Conservation (phyloP, 2,888 invertebrate species). For the Eristalis pertinax region DNA sequence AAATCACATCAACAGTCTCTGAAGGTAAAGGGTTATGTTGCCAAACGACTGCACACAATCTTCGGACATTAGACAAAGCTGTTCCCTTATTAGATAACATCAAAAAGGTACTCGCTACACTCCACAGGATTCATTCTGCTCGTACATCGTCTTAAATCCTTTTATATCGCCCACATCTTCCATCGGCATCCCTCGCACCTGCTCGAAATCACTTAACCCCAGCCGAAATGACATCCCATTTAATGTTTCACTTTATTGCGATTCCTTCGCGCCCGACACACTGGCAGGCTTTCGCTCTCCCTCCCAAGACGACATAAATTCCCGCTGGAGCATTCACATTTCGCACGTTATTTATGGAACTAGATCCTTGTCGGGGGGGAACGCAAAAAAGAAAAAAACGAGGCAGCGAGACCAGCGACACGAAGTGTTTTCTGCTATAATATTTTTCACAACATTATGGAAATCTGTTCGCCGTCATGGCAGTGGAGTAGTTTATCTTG, state of each 20-base stretch:
- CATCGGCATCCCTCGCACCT: slow-evolving; percentile 51
- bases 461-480: slow-evolving; percentile 72
- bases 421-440: slow-evolving; percentile 66
- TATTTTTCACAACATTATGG: slow-evolving; percentile 72
- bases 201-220: slow-evolving; percentile 72
- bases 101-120: slow-evolving; percentile 62
- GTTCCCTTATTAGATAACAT: slow-evolving; percentile 60
- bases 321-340: slow-evolving; percentile 68
- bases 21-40: background rate
- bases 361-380: slow-evolving; percentile 37
- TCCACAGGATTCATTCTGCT: slow-evolving; percentile 21
- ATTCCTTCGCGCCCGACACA: slow-evolving; percentile 46
- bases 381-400: slow-evolving; percentile 14
- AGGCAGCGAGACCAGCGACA: slow-evolving; percentile 11
- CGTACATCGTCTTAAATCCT: slow-evolving; percentile 27
- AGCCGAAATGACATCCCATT: slow-evolving; percentile 78
- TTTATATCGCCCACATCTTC: slow-evolving; percentile 49
- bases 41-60: slow-evolving; percentile 25
- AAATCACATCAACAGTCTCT: slow-evolving; percentile 40
- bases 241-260: slow-evolving; percentile 77
- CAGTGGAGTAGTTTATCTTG: slow-evolving; percentile 69
- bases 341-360: slow-evolving; percentile 66
- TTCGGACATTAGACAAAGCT: slow-evolving; percentile 53
- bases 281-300: slow-evolving; percentile 47
- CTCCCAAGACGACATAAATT: slow-evolving; percentile 68